Percentiles rank a stretch among this genome's conserved stretches.
Conservation (phyloP, 2,113 vertebrate species). For the Setophaga petechia region DNA sequence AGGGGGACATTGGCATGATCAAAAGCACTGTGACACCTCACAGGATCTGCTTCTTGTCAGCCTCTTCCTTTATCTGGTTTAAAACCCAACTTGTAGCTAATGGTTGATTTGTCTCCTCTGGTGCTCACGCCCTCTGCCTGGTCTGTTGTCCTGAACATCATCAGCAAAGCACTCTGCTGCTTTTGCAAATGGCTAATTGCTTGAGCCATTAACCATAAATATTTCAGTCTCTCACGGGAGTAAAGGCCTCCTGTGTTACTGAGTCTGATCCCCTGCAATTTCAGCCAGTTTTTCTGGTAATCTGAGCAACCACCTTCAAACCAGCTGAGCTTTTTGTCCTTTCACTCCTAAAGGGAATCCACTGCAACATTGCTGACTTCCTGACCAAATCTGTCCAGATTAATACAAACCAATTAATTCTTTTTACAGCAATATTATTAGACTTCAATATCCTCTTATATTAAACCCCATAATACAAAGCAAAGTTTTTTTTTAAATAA, state of each 20-base stretch:
- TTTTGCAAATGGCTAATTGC: neutral
- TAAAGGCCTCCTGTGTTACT: neutral
- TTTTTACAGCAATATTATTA: neutral
- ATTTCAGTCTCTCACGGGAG: neutral
- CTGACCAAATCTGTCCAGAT: neutral
- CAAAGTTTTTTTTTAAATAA: neutral
- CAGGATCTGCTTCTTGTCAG: neutral
- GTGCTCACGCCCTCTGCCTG: neutral
- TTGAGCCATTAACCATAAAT: neutral
- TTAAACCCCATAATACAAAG: neutral
- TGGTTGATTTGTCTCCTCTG: neutral
- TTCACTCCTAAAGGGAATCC: neutral
- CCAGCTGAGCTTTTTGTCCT: neutral
- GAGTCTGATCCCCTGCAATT: neutral
- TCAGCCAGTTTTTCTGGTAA: neutral
- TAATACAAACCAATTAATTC: neutral
- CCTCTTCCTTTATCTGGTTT: neutral
- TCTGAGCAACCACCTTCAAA: neutral
- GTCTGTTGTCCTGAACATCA: neutral
- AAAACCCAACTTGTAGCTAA: neutral
- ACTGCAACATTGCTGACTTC: neutral
- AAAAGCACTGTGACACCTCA: neutral
- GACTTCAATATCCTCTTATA: neutral
- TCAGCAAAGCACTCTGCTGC: neutral
- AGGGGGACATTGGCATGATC: neutral